Conservation (phyloP, 2,113 vertebrate genomes). For the Arizona elegans region DNA sequence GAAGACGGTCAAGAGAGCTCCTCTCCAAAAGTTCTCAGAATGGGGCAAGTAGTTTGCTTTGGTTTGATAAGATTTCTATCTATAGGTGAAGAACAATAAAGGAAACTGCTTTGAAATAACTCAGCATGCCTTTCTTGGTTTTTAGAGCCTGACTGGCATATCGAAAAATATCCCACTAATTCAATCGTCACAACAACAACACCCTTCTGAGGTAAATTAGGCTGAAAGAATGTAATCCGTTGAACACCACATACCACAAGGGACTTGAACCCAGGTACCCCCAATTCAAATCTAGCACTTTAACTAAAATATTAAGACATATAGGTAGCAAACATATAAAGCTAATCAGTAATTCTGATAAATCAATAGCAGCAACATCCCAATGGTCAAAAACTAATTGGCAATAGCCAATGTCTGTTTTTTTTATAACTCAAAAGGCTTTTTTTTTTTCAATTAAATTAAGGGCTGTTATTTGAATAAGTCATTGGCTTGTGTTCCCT, state of each 20-base stretch:
- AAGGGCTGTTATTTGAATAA: not conserved
- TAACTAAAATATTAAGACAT: not conserved
- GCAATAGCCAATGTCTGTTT: not conserved
- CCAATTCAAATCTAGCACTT: not conserved
- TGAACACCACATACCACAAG: not conserved
- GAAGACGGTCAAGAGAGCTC: not conserved
- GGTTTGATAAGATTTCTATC: not conserved
- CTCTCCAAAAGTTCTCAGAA: not conserved
- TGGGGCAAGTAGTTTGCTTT: not conserved
- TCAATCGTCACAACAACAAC: not conserved
- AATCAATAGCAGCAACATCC: not conserved
- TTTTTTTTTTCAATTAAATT: not conserved
- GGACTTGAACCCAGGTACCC: not conserved
- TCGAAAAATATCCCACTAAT: not conserved
- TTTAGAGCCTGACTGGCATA: not conserved
- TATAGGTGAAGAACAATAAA: not conserved
- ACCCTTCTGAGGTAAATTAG: not conserved
- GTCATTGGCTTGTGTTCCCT: not conserved
- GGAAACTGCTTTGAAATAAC: not conserved
- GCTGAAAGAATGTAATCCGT: not conserved
- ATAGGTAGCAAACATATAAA: not conserved
- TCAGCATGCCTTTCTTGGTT: not conserved
- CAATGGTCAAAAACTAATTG: not conserved
- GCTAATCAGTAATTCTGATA: not conserved
- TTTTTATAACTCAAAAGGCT: not conserved